A percentile compares a stretch with the other conserved stretches of the same genome.
phyloP scores from a whole-genome alignment of 2,888 invertebrate species.

The Hemaris fuciformis region DNA sequence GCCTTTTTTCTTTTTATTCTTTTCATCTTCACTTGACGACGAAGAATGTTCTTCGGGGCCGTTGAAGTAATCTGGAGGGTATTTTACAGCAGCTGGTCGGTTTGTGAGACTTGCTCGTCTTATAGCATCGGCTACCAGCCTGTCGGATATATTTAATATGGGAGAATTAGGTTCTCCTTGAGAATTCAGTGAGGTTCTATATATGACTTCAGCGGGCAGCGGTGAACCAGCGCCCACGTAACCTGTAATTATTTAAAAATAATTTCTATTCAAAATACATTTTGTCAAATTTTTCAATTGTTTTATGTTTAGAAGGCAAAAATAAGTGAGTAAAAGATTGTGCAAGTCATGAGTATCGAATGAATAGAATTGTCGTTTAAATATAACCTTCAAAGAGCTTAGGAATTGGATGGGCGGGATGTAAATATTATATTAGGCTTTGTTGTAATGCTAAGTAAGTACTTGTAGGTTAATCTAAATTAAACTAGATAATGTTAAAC shows the following conservation, averaged over 20 bases:
- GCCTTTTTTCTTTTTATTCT: slow-evolving; percentile 34
- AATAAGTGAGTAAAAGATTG: too few species aligned
- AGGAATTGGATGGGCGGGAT: too few species aligned
- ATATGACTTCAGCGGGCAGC: slow-evolving; percentile 45
- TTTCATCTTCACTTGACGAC: slow-evolving; percentile 66
- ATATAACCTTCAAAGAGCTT: too few species aligned
- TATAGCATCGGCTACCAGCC: slow-evolving; percentile 69
- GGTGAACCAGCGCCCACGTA: slow-evolving; percentile 49
- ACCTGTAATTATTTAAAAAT: slow-evolving; percentile 44
- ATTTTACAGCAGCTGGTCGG: slow-evolving; percentile 63
- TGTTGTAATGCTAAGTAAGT: too few species aligned
- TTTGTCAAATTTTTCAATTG: not conserved
- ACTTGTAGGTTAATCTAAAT: too few species aligned
- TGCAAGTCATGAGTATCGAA: too few species aligned
- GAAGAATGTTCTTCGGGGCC: slow-evolving; percentile 57
- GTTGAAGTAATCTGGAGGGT: slow-evolving; percentile 69
- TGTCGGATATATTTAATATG: slow-evolving; percentile 55
- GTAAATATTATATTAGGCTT: too few species aligned
- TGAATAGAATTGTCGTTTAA: too few species aligned
- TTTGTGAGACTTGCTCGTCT: slow-evolving; percentile 65
- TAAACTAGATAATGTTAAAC: too few species aligned
- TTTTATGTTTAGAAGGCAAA: too few species aligned
- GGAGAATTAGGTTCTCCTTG: slow-evolving; percentile 47
- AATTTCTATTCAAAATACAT: not conserved
- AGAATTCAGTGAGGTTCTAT: slow-evolving; percentile 44